Evolutionary conservation across 2,797 vertebrate species (phyloP).

Genomic region (Sebastes umbrosus): DNA sequence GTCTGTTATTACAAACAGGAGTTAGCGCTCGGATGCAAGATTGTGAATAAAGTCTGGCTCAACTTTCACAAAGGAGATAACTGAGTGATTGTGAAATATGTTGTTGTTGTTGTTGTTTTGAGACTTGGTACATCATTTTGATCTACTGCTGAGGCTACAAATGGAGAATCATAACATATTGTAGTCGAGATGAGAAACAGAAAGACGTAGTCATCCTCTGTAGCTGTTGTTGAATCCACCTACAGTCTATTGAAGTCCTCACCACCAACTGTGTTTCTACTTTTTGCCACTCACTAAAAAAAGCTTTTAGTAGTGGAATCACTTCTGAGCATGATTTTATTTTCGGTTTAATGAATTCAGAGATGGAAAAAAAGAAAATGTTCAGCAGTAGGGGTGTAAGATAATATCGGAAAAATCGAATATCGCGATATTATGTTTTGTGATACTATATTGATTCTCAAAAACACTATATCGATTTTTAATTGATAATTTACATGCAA

Average conservation of each 20-base stretch:
- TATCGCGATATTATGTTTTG: too few species aligned
- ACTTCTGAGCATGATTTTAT: background rate
- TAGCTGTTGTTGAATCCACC: slow-evolving; percentile 1
- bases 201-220: background rate
- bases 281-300: background rate
- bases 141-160: background rate
- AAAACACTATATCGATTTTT: too few species aligned
- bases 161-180: background rate
- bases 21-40: background rate
- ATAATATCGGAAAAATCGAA: too few species aligned
- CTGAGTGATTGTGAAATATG: slow-evolving; percentile 6
- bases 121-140: background rate
- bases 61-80: slow-evolving; percentile 2
- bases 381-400: background rate
- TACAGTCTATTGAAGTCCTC: slow-evolving; percentile 20
- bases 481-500: too few species aligned
- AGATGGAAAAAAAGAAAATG: background rate
- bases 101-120: slow-evolving; percentile 17
- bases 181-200: background rate
- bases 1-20: background rate
- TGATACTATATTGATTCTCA: too few species aligned
- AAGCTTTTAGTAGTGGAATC: background rate
- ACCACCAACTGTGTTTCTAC: background rate
- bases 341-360: background rate
- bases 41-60: slow-evolving; percentile 9